Percentiles rank a stretch among this genome's conserved stretches.
These are phyloP conservation scores for Himantopus leucocephalus DNA, from an alignment of 2,113 vertebrate genomes.

Conservation along the genomic window DNA sequence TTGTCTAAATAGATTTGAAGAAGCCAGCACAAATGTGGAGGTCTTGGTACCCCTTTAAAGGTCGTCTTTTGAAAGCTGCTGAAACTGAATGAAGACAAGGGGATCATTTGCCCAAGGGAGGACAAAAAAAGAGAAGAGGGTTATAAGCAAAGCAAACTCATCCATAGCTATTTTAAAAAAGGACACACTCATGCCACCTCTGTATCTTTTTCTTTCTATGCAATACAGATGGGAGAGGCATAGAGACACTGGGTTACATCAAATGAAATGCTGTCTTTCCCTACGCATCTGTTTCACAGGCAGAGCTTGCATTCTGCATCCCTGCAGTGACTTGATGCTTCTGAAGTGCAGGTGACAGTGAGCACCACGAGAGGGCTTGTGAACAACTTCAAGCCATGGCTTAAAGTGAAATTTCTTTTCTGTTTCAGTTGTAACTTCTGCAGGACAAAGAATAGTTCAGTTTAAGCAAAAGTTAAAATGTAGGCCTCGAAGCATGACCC, in stretches of 20 bases:
- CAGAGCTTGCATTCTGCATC: not conserved
- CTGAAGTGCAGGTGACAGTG: not conserved
- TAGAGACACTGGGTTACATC: not conserved
- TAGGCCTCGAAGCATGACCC: not conserved
- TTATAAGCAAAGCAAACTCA: not conserved
- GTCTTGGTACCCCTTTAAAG: not conserved
- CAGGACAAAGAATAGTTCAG: not conserved
- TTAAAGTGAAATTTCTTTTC: not conserved
- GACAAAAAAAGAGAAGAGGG: not conserved
- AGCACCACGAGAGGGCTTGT: conserved; percentile 3
- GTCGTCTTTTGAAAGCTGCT: not conserved
- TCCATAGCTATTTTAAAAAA: not conserved
- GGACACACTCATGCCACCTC: fast-evolving
- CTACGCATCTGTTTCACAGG: not conserved
- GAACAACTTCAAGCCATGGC: not conserved
- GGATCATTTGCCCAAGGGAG: not conserved
- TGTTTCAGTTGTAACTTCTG: not conserved
- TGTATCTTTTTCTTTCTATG: not conserved
- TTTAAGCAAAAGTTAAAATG: not conserved
- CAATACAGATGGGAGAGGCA: not conserved
- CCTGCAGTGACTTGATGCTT: not conserved
- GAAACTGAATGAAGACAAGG: not conserved
- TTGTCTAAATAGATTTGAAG: not conserved
- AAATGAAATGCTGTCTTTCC: not conserved
- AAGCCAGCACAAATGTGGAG: not conserved